Conservation (phyloP, 2,113 vertebrate species). For the Malurus cyaneus region DNA sequence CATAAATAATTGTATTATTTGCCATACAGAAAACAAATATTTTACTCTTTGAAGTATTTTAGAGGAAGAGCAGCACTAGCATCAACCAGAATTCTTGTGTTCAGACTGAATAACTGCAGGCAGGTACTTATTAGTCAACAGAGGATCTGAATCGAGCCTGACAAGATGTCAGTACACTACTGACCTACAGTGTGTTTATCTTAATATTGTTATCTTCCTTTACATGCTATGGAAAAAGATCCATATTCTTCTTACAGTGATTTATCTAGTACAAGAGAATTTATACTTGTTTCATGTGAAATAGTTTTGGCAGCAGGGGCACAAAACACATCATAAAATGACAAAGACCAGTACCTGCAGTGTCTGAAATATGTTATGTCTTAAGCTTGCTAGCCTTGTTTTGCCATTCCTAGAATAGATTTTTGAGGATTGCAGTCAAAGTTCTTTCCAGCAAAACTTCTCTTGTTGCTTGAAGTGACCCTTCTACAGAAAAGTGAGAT, state of each 20-base stretch:
- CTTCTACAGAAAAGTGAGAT: neutral
- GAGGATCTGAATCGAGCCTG: neutral
- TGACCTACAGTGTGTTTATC: neutral
- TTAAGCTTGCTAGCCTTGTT: neutral
- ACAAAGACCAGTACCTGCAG: neutral
- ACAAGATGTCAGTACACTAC: neutral
- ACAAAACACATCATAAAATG: neutral
- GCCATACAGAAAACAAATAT: neutral
- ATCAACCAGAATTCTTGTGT: neutral
- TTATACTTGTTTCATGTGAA: neutral
- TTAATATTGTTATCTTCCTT: constrained; percentile 1
- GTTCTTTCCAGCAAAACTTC: neutral
- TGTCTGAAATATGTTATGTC: neutral
- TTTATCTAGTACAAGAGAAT: neutral
- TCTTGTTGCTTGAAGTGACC: neutral
- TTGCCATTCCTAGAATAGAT: neutral
- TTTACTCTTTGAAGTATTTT: neutral
- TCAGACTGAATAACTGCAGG: neutral
- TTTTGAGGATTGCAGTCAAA: neutral
- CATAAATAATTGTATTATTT: constrained; percentile 1
- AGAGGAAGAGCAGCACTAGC: neutral
- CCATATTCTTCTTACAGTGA: neutral
- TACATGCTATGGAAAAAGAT: neutral
- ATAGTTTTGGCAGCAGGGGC: neutral
- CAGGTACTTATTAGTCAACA: neutral